Conservation (phyloP, 2,888 invertebrate genomes). For the Disparrhopalites patrizii region DNA sequence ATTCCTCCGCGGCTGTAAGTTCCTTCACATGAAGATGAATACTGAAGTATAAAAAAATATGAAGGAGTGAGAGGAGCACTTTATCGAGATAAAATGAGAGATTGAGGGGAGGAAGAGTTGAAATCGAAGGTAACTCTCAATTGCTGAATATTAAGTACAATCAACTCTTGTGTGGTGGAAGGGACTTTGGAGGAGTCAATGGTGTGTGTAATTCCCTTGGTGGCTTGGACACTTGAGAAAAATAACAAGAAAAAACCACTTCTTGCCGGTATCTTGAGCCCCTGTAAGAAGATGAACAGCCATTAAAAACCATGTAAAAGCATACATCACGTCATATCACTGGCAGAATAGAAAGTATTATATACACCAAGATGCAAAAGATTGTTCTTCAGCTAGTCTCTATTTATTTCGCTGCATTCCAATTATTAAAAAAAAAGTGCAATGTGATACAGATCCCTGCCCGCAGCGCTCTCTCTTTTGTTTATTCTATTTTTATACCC, state of each 20-base stretch:
- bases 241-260: too few relatives aligned
- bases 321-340: conserved; percentile 6
- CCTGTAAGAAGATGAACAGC: too few relatives aligned
- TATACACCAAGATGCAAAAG: too few relatives aligned
- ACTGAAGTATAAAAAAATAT: too few relatives aligned
- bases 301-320: too few relatives aligned
- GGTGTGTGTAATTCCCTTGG: background rate
- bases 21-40: too few relatives aligned
- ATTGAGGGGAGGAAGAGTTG: background rate
- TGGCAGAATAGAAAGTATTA: conserved; percentile 7
- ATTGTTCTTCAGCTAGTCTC: too few relatives aligned
- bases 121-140: background rate
- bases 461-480: background rate
- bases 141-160: conserved; percentile 1
- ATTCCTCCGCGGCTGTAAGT: too few relatives aligned
- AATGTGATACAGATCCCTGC: too few relatives aligned
- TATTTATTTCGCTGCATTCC: too few relatives aligned
- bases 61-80: too few relatives aligned
- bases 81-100: background rate
- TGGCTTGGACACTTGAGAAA: background rate
- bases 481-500: background rate
- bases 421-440: too few relatives aligned
- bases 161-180: background rate
- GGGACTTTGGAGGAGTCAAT: background rate
- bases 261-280: conserved; percentile 3